These are phyloP conservation scores for Heliconius eleuchia DNA, from an alignment of 1,140 invertebrate species.

Conservation along the genomic window DNA sequence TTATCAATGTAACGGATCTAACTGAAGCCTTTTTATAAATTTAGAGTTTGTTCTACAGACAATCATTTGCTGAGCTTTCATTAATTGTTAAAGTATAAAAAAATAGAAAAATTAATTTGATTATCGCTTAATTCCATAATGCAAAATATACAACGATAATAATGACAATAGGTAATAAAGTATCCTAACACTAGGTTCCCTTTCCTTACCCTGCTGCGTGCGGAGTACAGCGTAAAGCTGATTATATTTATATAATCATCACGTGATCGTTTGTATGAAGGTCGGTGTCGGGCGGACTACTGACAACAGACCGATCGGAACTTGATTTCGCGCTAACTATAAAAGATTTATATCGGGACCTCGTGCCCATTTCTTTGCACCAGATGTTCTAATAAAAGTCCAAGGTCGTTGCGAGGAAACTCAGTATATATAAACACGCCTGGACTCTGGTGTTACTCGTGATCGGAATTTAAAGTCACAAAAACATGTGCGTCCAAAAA, in stretches of 20 bases:
- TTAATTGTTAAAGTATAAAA: no score
- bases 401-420: slow-evolving; percentile 22
- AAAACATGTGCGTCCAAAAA: no score
- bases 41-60: no score
- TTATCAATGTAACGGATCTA: no score
- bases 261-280: slow-evolving; percentile 18
- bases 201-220: no score
- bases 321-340: slow-evolving; percentile 30
- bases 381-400: slow-evolving; percentile 32
- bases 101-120: background rate
- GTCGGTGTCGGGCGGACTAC: background rate
- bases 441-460: background rate
- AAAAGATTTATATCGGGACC: slow-evolving; percentile 36
- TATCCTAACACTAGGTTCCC: no score
- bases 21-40: no score
- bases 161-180: no score
- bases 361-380: slow-evolving; percentile 33
- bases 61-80: no score
- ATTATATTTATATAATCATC: background rate
- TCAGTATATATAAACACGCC: background rate
- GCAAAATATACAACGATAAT: no score
- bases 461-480: no score
- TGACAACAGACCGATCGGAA: slow-evolving; percentile 20
- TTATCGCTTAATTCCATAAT: background rate
- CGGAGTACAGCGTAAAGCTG: no score